Base-by-base conservation (phyloP, 2,113 vertebrate genomes). In the Falco punctatus region DNA sequence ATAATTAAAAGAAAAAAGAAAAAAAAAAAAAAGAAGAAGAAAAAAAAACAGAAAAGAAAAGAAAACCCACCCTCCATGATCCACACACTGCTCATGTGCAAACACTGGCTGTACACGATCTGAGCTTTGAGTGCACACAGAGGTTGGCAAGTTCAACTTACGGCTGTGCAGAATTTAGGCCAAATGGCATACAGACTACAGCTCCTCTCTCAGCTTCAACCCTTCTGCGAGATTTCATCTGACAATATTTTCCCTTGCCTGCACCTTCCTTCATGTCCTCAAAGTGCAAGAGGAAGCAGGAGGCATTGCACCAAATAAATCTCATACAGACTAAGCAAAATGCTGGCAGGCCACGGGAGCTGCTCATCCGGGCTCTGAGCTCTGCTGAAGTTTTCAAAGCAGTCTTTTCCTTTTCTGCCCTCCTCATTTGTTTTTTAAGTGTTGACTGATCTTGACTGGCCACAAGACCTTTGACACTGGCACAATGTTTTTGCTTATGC, bases 311-410 rank as follows among this genome's bases (percentile, higher is more conserved):
- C 46, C 48, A 85, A 70, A 59, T 44, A 81, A 82, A 84, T 81
- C 35, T 81, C 61, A 61, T 12, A 17, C 8, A 65, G 51, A 9
- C 54, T 11, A 40, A 90, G 62, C 19, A 32, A 82, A 91, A 65
- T 0, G 0, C 22, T 64, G 28, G 26, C 35, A 38, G 40, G 52
- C 17, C 32, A 32, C 1, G 0, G 46, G n/a, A 74, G 21, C 35
- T 38, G 33, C n/a, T 87, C 23, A 0, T n/a, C 28, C 13, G 19
- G 58, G 32, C 30, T 52, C 70, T 49, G 84, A 79, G 40, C 8
- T 67, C 82, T 59, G 32, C 30, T 85, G 24, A 69, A 48, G 42
- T 75, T 86, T 79, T 81, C 38, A n/a, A 20, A 72, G 58, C 13
- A 22, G 3, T 35, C 24, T 72, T 24, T 57, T 72, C 24, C 15